Conservation (phyloP, 2,888 invertebrate genomes). For the Pristionchus fissidentatus region DNA sequence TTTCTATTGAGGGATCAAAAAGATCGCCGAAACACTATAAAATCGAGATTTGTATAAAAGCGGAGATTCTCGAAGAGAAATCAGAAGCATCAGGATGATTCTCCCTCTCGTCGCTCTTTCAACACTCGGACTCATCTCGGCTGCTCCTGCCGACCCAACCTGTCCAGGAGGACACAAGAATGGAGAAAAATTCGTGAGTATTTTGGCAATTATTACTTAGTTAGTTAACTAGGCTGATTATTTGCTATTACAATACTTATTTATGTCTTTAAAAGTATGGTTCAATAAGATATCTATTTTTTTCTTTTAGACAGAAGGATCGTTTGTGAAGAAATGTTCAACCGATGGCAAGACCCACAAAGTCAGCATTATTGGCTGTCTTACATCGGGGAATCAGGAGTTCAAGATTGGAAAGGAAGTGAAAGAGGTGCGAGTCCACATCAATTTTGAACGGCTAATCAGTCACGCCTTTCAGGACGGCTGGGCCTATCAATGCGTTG, state of each 20-base stretch:
- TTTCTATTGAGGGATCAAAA: too few relatives aligned
- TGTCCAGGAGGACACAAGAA: neutral
- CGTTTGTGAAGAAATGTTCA: neutral
- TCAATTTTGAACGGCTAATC: neutral
- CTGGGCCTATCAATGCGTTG: neutral
- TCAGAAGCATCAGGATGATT: neutral
- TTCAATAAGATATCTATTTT: too few relatives aligned
- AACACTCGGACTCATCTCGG: neutral
- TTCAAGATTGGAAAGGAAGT: neutral
- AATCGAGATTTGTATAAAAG: neutral
- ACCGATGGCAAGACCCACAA: neutral
- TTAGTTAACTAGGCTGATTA: too few relatives aligned
- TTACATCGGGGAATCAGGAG: neutral
- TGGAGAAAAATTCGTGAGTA: slow-evolving; percentile 2
- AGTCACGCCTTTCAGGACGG: neutral
- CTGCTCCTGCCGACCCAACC: too few relatives aligned
- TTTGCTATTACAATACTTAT: too few relatives aligned
- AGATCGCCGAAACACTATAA: too few relatives aligned
- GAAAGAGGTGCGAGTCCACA: neutral
- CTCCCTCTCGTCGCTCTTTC: neutral
- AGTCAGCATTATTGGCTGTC: neutral
- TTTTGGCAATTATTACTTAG: too few relatives aligned
- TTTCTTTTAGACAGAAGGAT: neutral
- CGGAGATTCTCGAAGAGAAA: neutral
- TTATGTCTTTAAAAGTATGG: too few relatives aligned